Percentiles rank a stretch among this genome's conserved stretches.
These are phyloP conservation scores for Chloropsis hardwickii DNA, from an alignment of 2,113 vertebrate genomes.

Conservation along the genomic window DNA sequence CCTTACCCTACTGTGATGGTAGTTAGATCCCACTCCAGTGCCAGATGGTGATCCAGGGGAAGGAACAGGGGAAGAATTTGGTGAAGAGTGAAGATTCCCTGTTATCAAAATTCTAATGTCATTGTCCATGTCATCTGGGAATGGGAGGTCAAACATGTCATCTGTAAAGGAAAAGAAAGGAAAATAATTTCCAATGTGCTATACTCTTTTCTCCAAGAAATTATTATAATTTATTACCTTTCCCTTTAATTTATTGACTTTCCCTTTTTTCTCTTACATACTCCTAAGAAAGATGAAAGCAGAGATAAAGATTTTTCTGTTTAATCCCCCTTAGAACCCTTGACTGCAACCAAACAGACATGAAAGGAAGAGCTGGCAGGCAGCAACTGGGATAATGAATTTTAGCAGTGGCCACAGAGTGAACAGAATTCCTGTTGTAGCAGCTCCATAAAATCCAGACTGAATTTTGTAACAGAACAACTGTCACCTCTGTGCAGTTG, in stretches of 20 bases:
- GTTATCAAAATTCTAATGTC: constrained; percentile 96
- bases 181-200: not conserved
- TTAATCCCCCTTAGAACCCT: not conserved
- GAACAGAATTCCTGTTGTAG: not conserved
- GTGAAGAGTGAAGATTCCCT: constrained; percentile 92
- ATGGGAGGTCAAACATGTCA: constrained; percentile 95
- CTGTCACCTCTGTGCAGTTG: not conserved
- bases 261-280: not conserved
- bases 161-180: constrained; percentile 68
- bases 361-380: not conserved
- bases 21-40: constrained; percentile 89
- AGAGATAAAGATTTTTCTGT: not conserved
- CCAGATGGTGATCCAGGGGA: constrained; percentile 92
- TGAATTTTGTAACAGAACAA: not conserved
- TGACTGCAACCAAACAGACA: not conserved
- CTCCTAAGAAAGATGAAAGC: not conserved
- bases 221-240: not conserved
- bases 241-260: not conserved
- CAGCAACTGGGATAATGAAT: not conserved
- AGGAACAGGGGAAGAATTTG: constrained; percentile 91
- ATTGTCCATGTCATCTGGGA: constrained; percentile 97
- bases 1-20: constrained; percentile 90
- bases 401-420: not conserved
- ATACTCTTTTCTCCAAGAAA: not conserved
- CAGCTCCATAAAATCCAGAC: not conserved